These are phyloP conservation scores for Cyanocitta stelleri DNA, from an alignment of 2,113 vertebrate genomes.

Conservation along the genomic window DNA sequence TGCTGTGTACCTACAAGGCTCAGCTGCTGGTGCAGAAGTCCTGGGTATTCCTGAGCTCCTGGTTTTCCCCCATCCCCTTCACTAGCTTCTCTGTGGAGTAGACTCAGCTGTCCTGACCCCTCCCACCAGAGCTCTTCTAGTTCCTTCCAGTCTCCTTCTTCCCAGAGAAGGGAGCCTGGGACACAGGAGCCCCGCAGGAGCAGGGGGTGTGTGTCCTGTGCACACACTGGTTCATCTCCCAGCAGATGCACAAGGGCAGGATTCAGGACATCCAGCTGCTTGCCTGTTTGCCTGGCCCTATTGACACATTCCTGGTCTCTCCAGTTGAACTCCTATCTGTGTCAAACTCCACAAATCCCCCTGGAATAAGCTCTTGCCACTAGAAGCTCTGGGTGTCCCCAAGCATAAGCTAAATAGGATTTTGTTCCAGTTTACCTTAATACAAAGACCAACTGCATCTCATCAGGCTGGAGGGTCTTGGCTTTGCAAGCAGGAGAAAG, in stretches of 20 bases:
- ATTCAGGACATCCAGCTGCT: not conserved
- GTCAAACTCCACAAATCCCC: not conserved
- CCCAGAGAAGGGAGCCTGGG: not conserved
- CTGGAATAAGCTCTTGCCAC: not conserved
- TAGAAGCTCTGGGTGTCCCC: not conserved
- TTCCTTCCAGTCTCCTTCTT: not conserved
- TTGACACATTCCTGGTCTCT: not conserved
- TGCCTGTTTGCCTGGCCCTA: not conserved
- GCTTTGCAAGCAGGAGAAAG: not conserved
- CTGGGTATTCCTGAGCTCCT: not conserved
- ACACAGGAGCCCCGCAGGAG: fast-evolving
- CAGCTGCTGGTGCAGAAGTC: not conserved
- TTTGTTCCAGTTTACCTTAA: not conserved
- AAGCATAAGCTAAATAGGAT: not conserved
- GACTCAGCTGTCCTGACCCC: not conserved
- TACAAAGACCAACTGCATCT: not conserved
- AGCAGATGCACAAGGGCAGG: not conserved
- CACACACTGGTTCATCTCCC: not conserved
- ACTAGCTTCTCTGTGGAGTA: not conserved
- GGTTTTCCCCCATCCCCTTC: not conserved
- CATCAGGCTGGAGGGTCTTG: not conserved
- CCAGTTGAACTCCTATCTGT: not conserved
- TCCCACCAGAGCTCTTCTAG: not conserved
- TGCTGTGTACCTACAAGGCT: not conserved
- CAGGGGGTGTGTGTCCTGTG: not conserved